Base-by-base conservation (phyloP, 2,797 vertebrate species). In the Sebastes nivosus region DNA sequence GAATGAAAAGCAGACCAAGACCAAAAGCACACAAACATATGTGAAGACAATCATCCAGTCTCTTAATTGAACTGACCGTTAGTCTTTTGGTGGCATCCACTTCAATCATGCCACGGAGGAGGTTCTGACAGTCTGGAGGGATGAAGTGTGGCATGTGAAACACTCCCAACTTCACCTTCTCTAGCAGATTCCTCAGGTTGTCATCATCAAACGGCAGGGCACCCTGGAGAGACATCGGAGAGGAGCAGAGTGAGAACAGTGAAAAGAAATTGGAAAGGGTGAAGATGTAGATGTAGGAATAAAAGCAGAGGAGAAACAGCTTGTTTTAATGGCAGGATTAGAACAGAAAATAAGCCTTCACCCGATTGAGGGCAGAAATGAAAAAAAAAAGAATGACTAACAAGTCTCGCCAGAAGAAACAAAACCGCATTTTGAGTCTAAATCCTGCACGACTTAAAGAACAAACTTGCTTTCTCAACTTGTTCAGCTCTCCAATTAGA, bases 131-230 rank as follows among this genome's bases (percentile, higher is more conserved):
- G 93, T 99, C 99, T 0, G 98, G 98, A 16, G 99, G 99, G 92
- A 99, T 99, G 88, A 99, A 99, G 95, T 99, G 98, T 20, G 98
- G 98, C 98, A 99, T 99, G 95, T 99, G 98, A 95, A 99, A 99
- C 82, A 99, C 97, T 60, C 98, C 98, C 79, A 99, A 93, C 93
- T 99, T 99, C 94, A 99, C 98, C 92, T 99, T 99, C 95, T 99
- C 98, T 94, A 99, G 91, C 83, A 99, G 95, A 77, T 99, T 99
- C 95, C 98, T 96, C 94, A 99, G 93, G 95, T 99, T 99, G 95
- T 99, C 98, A 0, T 99, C 98, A 52, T 99, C 98, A 11, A 99
- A 99, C 14, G 98, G 98, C 91, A 99, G 95, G 22, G 98, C 98
- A 11, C 98, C 98, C 98, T 99, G 93, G 60, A 88, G 75, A 75